Evolutionary conservation across 1,140 invertebrate genomes (phyloP), one percentile per base, ranked within the genome.

Genomic region (Ceratosolen solmsi): DNA sequence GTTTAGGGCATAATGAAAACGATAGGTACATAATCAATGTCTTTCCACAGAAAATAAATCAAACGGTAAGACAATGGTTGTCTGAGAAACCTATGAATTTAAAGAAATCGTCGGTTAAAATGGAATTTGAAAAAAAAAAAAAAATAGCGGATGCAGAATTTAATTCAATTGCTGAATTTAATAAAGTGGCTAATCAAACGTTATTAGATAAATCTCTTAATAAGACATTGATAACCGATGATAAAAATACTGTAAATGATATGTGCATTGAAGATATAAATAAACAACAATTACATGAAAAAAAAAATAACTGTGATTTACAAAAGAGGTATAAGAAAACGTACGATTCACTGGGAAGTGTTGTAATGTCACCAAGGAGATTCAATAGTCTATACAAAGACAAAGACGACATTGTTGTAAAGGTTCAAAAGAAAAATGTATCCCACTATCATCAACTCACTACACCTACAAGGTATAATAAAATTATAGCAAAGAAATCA

Each of bases 11-110:
- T 78, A 92, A 93, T 51, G 87, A 89, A 0, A 92, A 92, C 46
- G 93, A 93, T 49, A 92, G 96, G 4, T 95, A 97, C 86, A 97
- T 96, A 0, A 95, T 97, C 5, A 96, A 95, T 25, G 96, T 97
- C 1, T 96, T 94, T 5, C 92, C 93, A 1, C 96, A 96, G 87
- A 96, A 97, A 85, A 89, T 97, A 36, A 95, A 94, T 1, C 93
- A 94, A 82, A 46, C 13, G 13, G 96, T 96, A 0, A 92, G 96
- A 63, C 93, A 94, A 74, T 93, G 95, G 86, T 92, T 96, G 58
- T 94, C 96, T 85, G 93, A 95, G 83, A 94, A 94, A 86, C 91
- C 92, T 38, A 25, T 49, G 1, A 83, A 15, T 33, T 60, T 33
- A 2, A 36, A 11, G 49, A 30, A 49, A 8, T 36, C 60, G 1